Evolutionary conservation across 2,797 vertebrate genomes (phyloP).

Genomic region (Peromyscus melanophrys): DNA sequence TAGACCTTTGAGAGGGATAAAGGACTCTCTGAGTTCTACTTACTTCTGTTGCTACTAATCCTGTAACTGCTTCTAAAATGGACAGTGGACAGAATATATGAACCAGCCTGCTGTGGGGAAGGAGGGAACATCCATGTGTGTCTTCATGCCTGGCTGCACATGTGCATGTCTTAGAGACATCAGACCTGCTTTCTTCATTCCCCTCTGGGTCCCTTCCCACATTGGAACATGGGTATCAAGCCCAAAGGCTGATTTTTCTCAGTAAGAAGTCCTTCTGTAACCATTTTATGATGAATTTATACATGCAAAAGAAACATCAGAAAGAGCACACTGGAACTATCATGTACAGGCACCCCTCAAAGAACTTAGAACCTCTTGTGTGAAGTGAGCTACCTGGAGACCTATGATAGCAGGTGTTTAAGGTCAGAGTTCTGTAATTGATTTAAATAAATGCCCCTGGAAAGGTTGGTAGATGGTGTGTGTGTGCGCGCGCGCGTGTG

Average conservation of each 20-base stretch:
- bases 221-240: not conserved
- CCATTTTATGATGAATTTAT: not conserved
- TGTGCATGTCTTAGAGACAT: not conserved
- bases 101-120: not conserved
- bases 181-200: constrained; percentile 4
- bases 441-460: not conserved
- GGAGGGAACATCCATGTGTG: fast-evolving
- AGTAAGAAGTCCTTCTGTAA: constrained; percentile 13
- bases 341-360: not conserved
- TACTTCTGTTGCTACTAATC: constrained; percentile 39
- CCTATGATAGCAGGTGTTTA: not conserved
- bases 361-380: not conserved
- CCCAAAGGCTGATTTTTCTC: constrained; percentile 21
- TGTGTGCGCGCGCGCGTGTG: too few species aligned
- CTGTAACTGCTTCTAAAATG: constrained; percentile 27
- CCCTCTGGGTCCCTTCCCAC: not conserved
- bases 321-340: not conserved
- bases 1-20: constrained; percentile 31
- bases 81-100: not conserved
- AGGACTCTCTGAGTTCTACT: not conserved
- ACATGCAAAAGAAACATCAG: not conserved
- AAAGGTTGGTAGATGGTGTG: not conserved
- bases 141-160: not conserved
- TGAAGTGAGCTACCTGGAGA: not conserved
- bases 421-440: not conserved